These are phyloP conservation scores for Paelopatides confundens DNA, from an alignment of 53 echinoderm and acorn worm genomes.

Conservation along the genomic window DNA sequence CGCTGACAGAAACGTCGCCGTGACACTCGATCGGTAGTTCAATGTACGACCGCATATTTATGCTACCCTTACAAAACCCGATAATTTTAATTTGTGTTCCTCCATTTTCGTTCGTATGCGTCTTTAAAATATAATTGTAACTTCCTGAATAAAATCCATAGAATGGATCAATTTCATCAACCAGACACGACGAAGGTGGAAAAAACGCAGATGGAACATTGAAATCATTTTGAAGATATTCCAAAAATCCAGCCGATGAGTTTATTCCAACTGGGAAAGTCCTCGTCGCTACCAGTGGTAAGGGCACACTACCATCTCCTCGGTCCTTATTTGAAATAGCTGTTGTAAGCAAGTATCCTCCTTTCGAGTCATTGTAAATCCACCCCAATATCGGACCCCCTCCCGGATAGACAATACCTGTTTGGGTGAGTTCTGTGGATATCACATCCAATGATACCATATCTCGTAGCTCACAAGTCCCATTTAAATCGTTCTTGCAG, in stretches of 20 bases:
- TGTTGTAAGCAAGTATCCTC: neutral
- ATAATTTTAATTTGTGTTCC: neutral
- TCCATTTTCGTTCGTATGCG: neutral
- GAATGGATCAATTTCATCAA: neutral
- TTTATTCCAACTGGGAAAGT: neutral
- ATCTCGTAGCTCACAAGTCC: neutral
- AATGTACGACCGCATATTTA: neutral
- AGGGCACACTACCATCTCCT: neutral
- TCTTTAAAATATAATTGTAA: neutral
- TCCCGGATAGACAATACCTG: neutral
- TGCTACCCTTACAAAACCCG: neutral
- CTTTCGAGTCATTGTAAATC: neutral
- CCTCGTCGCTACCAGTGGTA: constrained; percentile 1
- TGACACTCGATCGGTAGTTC: constrained; percentile 29
- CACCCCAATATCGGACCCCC: neutral
- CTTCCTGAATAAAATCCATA: neutral
- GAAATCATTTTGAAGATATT: neutral
- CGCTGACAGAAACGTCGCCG: neutral
- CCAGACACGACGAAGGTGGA: neutral
- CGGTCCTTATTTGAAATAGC: neutral
- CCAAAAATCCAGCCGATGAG: neutral
- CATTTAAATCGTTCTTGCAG: neutral
- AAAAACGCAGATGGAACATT: neutral
- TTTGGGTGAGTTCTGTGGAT: neutral
- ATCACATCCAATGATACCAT: neutral